A percentile compares a stretch with the other conserved stretches of the same genome.
phyloP scores from a whole-genome alignment of 1,140 invertebrate species.

The Trichoplusia ni region DNA sequence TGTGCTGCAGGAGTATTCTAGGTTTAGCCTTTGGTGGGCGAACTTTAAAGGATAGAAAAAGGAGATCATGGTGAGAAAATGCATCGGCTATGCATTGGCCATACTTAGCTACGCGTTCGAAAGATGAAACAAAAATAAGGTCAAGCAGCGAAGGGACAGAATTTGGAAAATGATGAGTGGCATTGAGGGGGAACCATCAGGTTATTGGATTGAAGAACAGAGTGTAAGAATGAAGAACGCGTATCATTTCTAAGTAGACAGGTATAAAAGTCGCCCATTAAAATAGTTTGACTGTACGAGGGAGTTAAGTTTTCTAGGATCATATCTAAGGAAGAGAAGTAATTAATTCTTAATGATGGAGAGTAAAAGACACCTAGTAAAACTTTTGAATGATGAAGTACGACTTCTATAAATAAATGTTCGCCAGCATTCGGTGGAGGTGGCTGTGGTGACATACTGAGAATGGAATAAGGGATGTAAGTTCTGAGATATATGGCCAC shows the following conservation, averaged over 20 bases:
- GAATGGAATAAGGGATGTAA: not conserved
- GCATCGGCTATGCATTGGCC: not conserved
- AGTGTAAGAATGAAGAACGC: not conserved
- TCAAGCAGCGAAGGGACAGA: constrained; percentile 11
- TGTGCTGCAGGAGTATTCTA: no score
- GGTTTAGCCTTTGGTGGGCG: constrained; percentile 12
- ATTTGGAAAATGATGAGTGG: constrained; percentile 22
- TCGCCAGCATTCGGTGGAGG: not conserved
- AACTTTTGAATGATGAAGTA: not conserved
- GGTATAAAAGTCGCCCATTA: constrained; percentile 32
- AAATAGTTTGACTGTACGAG: constrained; percentile 8
- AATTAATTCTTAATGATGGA: constrained; percentile 13
- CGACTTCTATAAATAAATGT: constrained; percentile 14
- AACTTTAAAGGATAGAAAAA: not conserved
- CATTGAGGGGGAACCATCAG: constrained; percentile 12
- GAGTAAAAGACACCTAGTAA: constrained; percentile 11
- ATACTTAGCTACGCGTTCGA: not conserved
- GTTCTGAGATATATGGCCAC: not conserved
- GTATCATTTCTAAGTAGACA: constrained; percentile 18
- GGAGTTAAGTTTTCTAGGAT: constrained; percentile 8
- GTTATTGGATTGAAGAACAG: constrained; percentile 6
- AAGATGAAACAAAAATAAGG: not conserved
- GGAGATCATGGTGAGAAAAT: not conserved
- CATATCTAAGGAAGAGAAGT: constrained; percentile 7
- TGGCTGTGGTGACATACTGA: not conserved